Evolutionary conservation across 2,888 invertebrate genomes (phyloP), one percentile per base, ranked within the genome.

Genomic region (Erannis defoliaria): DNA sequence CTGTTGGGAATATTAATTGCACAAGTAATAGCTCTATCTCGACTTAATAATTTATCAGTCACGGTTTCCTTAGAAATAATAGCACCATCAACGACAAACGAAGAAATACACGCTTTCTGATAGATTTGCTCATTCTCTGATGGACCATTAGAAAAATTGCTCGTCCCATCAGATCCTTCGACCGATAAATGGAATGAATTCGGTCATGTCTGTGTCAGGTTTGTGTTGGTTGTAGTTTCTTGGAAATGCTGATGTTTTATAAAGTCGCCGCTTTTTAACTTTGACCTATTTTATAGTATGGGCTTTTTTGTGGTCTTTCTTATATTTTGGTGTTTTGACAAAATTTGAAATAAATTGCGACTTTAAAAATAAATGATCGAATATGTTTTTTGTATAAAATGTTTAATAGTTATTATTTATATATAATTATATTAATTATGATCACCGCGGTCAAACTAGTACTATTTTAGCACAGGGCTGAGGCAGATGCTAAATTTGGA

Each of bases 81-180:
- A 23, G 55, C 35, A 2, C 45, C 51, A 57, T 57, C 58, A 55
- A 53, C 35, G 56, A 48, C 56, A 57, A 53, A 62, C 48, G 53
- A 54, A 62, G 46, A 62, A 48, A 62, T 40, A 62, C 48, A 54
- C 46, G 53, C 51, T 42, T 35, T 42, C 26, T 61, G 64, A 68
- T 68, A 65, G 66, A 68, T 66, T 62, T 62, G 62, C 60, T 59
- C 58, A 56, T 56, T 56, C 43, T 57, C 63, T 66, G 63, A 80
- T 81, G 78, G 78, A 76, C 85, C 86, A 90, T 90, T 90, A 89
- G 84, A 88, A 85, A 87, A 87, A 90, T 90, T 88, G 88, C 78
- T 78, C 74, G 76, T 79, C 80, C 84, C 79, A 85, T 81, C 51
- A 42, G 38, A 42, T 51, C 82, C 86, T 73, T 75, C 78, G 73